Evolutionary conservation across 2,113 vertebrate genomes (phyloP).

Genomic region (Tragelaphus imberbis): DNA sequence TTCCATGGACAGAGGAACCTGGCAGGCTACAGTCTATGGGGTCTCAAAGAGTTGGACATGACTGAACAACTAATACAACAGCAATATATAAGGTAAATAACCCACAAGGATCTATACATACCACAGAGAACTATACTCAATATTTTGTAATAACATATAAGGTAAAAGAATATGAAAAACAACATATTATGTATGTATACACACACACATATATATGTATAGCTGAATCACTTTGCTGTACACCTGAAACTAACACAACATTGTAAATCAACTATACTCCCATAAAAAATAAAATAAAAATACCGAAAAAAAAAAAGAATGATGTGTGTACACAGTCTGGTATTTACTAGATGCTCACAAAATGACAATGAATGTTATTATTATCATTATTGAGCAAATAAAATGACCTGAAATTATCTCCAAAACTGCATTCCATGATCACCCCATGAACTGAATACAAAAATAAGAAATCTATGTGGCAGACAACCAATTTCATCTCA

Average conservation of each 20-base stretch:
- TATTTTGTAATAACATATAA: not conserved
- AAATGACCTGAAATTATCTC: not conserved
- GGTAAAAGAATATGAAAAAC: not conserved
- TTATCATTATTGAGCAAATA: not conserved
- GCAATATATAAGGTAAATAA: not conserved
- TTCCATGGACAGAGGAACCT: not conserved
- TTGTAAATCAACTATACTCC: not conserved
- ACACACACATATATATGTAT: not conserved
- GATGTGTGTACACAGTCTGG: not conserved
- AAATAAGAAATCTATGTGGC: not conserved
- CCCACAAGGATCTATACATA: not conserved
- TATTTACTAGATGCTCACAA: not conserved
- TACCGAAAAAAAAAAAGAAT: not conserved
- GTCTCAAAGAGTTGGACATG: not conserved
- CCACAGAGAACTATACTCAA: not conserved
- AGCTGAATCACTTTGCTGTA: not conserved
- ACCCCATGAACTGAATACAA: not conserved
- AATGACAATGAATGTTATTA: not conserved
- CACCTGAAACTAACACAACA: not conserved
- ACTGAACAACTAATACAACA: not conserved
- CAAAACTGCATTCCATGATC: not conserved
- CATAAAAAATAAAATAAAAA: not conserved
- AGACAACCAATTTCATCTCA: not conserved
- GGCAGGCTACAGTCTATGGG: not conserved
- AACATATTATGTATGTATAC: not conserved